A percentile compares a stretch with the other conserved stretches of the same genome.
These are phyloP conservation scores for Montipora cactus DNA, from an alignment of 64 coral and sea anemone species.

Conservation along the genomic window DNA sequence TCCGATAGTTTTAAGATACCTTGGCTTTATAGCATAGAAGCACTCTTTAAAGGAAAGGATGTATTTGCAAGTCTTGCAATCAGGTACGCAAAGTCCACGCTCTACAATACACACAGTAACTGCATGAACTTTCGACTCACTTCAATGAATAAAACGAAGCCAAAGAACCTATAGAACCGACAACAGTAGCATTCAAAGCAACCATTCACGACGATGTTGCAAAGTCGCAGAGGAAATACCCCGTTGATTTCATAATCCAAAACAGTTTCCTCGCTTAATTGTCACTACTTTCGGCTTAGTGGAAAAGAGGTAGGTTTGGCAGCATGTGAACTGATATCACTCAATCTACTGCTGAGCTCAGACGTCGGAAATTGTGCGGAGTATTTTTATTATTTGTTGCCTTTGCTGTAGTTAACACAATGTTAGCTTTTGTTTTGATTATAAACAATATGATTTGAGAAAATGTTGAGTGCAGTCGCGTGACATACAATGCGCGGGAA, in stretches of 20 bases:
- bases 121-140: not conserved
- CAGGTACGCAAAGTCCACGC: not conserved
- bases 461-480: too few relatives aligned
- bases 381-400: too few relatives aligned
- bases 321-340: not conserved
- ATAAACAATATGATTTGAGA: too few relatives aligned
- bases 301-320: not conserved
- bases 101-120: not conserved
- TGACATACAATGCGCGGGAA: too few relatives aligned
- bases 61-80: too few relatives aligned
- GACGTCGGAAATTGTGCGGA: too few relatives aligned
- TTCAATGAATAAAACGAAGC: not conserved
- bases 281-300: not conserved
- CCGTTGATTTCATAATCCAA: not conserved
- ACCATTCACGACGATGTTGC: not conserved
- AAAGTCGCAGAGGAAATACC: not conserved
- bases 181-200: not conserved
- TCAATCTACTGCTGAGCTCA: not conserved
- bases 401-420: too few relatives aligned
- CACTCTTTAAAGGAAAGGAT: too few relatives aligned
- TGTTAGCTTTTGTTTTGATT: too few relatives aligned
- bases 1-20: too few relatives aligned
- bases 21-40: too few relatives aligned
- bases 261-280: not conserved
- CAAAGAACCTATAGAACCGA: not conserved